A percentile compares a stretch with the other conserved stretches of the same genome.
phyloP scores from a whole-genome alignment of 2,888 invertebrate genomes.

The Erpobdella octoculata region DNA sequence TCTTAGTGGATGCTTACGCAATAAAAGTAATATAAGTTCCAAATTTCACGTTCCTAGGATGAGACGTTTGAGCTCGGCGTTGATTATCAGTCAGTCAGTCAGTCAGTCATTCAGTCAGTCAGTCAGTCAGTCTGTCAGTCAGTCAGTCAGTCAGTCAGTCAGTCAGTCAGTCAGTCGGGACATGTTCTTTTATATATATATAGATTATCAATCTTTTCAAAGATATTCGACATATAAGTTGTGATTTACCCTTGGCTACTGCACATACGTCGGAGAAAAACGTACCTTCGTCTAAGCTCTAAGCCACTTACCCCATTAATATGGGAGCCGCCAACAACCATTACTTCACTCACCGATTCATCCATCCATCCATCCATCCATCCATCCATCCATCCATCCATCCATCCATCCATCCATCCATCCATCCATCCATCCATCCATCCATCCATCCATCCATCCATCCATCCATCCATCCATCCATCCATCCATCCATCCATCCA shows the following conservation, averaged over 20 bases:
- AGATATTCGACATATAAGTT: too few relatives aligned
- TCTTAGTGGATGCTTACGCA: too few relatives aligned
- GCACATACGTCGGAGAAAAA: too few relatives aligned
- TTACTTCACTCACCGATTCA: background rate
- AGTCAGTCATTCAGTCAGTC: background rate
- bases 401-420: background rate
- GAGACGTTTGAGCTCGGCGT: too few relatives aligned
- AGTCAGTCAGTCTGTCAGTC: background rate
- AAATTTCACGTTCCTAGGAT: too few relatives aligned
- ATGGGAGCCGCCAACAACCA: too few relatives aligned
- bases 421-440: background rate
- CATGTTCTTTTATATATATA: too few relatives aligned
- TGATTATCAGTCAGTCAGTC: too few relatives aligned
- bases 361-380: background rate
- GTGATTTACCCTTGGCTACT: too few relatives aligned
- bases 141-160: background rate
- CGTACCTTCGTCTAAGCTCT: background rate
- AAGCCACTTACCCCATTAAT: background rate
- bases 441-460: background rate
- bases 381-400: background rate
- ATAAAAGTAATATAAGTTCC: too few relatives aligned
- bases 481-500: background rate
- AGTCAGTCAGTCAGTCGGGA: too few relatives aligned
- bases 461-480: background rate
- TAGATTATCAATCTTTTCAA: too few relatives aligned